Evolutionary conservation across 92 coral and sea anemone genomes (phyloP), one percentile per base, ranked within the genome.

Genomic region (Diadumene lineata): DNA sequence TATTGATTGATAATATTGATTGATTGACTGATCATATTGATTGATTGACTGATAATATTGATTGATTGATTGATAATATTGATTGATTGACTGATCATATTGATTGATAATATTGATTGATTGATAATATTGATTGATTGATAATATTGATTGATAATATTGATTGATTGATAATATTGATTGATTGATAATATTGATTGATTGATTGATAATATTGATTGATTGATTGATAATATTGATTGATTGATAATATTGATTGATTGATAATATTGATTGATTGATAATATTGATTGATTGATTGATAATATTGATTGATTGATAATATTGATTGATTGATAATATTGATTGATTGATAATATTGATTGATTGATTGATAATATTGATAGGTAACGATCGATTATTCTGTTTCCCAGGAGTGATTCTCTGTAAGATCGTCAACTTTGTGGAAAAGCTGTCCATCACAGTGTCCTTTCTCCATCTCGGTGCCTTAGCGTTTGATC

Each of bases 391-490:
- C n/a, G n/a, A n/a, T 26, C 28, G 65, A 11, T 60, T 6, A 51
- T 32, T 24, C 64, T 75, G 11, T 22, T 30, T 33, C 25, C 2
- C 74, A 77, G 82, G 82, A 24, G 56, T 67, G 1, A 44, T 60
- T 17, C 38, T 77, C 11, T 77, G 82, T 67, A 77, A 77, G 56
- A 16, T 77, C 24, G 82, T 77, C 33, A 77, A 77, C 74, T 77
- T 77, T 26, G 82, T 67, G 7, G 82, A 77, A 68, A 77, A 77
- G 56, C 60, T 58, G 26, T 77, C 82, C 31, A 77, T 77, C 61
- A 77, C 74, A 13, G 82, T 66, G 1, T 77, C 82, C 6, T 64
- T 66, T 22, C 82, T 77, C 29, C 82, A 77, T 43, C 82, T 77
- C 13, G 73, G 82, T 13, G 82, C 67, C 8, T 27, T 77, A 1